Conservation (phyloP, 2,113 vertebrate species). For the Coptodon bakossiorum region DNA sequence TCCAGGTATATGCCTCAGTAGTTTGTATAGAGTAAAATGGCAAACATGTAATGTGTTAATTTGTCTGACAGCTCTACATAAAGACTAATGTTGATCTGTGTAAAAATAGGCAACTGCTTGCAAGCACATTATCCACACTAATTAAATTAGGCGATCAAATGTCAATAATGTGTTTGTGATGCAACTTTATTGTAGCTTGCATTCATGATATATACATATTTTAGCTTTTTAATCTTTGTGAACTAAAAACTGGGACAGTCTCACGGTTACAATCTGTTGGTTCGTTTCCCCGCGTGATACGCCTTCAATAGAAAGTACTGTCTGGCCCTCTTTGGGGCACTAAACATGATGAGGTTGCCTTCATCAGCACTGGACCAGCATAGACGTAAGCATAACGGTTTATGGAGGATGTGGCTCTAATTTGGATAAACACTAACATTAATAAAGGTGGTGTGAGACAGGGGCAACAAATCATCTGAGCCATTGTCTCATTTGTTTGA, state of each 20-base stretch:
- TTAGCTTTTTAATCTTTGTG: background rate
- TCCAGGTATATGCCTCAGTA: background rate
- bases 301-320: background rate
- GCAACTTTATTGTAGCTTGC: background rate
- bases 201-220: background rate
- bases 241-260: background rate
- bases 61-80: background rate
- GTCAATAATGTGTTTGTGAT: background rate
- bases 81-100: background rate
- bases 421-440: slow-evolving; percentile 20
- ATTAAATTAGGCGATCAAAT: background rate
- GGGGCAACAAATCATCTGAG: slow-evolving; percentile 23
- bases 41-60: background rate
- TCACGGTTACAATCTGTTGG: background rate
- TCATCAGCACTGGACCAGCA: background rate
- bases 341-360: background rate
- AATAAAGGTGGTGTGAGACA: slow-evolving; percentile 21
- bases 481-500: slow-evolving; percentile 41
- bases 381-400: background rate
- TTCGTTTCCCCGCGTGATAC: background rate
- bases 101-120: background rate
- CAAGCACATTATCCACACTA: background rate
- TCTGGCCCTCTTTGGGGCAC: background rate
- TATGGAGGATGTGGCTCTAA: slow-evolving; percentile 2
- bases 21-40: background rate